A percentile compares a stretch with the other conserved stretches of the same genome.
Evolutionary conservation across 2,888 invertebrate genomes (phyloP).

Genomic region (Apamea anceps): DNA sequence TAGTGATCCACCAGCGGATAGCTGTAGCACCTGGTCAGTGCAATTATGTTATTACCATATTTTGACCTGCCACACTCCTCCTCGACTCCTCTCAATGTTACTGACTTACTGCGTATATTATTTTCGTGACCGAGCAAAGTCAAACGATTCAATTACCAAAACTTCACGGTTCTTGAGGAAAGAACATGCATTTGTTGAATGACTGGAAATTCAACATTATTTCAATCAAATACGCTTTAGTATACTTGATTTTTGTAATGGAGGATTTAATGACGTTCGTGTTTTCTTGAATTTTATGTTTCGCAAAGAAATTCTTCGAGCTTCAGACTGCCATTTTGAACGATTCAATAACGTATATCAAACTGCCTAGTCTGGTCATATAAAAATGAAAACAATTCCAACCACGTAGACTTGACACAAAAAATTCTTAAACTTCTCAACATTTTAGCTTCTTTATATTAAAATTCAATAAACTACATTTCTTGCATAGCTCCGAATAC

Average conservation of each 20-base stretch:
- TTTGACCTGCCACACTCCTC: slow-evolving; percentile 21
- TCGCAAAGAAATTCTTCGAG: slow-evolving; percentile 4
- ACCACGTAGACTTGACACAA: slow-evolving; percentile 33
- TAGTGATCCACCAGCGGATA: not conserved
- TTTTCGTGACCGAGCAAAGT: slow-evolving; percentile 38
- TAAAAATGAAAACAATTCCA: slow-evolving; percentile 39
- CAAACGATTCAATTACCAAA: slow-evolving; percentile 45
- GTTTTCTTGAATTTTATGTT: slow-evolving; percentile 24
- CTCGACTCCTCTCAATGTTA: slow-evolving; percentile 39
- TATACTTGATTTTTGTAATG: slow-evolving; percentile 40
- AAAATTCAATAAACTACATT: slow-evolving; percentile 51
- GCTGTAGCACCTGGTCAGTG: slow-evolving; percentile 6
- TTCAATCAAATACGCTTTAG: slow-evolving; percentile 35
- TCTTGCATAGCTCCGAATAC: slow-evolving; percentile 46
- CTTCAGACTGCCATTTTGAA: slow-evolving; percentile 5
- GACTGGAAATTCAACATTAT: slow-evolving; percentile 33
- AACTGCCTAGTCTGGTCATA: not conserved
- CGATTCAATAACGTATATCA: slow-evolving; percentile 9
- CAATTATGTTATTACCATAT: slow-evolving; percentile 29
- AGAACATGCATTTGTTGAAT: slow-evolving; percentile 35
- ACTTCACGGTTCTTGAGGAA: slow-evolving; percentile 38
- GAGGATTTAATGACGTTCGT: slow-evolving; percentile 31
- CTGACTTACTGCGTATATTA: slow-evolving; percentile 2
- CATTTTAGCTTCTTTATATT: slow-evolving; percentile 42
- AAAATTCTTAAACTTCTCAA: slow-evolving; percentile 16